A percentile compares a stretch with the other conserved stretches of the same genome.
phyloP scores from a whole-genome alignment of 2,888 invertebrate genomes.

The Aporophyla nigra region DNA sequence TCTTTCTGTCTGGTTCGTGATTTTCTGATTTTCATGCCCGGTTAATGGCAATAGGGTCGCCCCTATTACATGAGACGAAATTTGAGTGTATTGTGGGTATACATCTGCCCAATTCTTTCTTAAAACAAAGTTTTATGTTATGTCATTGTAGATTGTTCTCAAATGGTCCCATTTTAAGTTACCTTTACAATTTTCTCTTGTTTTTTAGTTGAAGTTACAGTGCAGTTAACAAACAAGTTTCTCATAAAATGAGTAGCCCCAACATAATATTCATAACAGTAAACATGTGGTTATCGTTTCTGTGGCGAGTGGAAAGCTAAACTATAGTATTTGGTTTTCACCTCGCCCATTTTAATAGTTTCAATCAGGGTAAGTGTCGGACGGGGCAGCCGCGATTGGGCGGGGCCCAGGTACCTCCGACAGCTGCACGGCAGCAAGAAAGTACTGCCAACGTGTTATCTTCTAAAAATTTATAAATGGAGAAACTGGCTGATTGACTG shows the following conservation, averaged over 20 bases:
- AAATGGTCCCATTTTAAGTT: not conserved
- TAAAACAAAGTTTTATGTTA: too few species aligned
- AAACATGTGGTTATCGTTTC: slow-evolving; percentile 49
- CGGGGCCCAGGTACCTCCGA: slow-evolving; percentile 68
- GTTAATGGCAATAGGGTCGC: not conserved
- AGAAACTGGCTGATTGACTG: too few species aligned
- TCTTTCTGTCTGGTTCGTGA: too few species aligned
- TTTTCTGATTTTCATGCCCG: too few species aligned
- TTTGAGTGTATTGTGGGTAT: not conserved
- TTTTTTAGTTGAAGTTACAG: too few species aligned
- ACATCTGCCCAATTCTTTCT: too few species aligned
- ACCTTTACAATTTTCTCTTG: not conserved
- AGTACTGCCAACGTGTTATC: slow-evolving; percentile 33
- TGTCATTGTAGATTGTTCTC: not conserved
- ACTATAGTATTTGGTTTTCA: slow-evolving; percentile 72
- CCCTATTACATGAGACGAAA: too few species aligned
- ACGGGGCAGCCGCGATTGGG: slow-evolving; percentile 64
- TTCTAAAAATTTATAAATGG: too few species aligned
- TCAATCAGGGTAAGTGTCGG: slow-evolving; percentile 72
- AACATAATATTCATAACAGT: slow-evolving; percentile 42
- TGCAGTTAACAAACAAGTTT: too few species aligned
- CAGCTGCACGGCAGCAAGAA: slow-evolving; percentile 53
- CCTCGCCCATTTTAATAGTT: slow-evolving; percentile 73
- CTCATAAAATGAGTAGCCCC: not conserved
- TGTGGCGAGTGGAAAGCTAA: slow-evolving; percentile 55